Evolutionary conservation across 2,797 vertebrate genomes (phyloP).

Genomic region (Todus mexicanus): DNA sequence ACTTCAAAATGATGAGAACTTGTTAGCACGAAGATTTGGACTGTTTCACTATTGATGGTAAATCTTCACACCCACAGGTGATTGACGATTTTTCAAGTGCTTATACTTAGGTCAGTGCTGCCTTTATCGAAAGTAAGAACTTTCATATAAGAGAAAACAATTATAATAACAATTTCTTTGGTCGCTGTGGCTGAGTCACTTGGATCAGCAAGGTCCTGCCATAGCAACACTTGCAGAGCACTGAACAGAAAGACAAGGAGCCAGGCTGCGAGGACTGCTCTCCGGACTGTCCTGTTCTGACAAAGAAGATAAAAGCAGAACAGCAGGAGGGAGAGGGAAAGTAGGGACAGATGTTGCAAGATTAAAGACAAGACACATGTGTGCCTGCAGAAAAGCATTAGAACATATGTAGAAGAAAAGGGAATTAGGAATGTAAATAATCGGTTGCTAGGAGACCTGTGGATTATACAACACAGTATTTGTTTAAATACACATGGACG

Average conservation of each 20-base stretch:
- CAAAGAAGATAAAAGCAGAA: not conserved
- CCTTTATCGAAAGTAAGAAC: not conserved
- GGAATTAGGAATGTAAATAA: constrained; percentile 1
- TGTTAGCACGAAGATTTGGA: not conserved
- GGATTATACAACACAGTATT: not conserved
- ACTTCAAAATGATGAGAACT: not conserved
- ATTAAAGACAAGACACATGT: not conserved
- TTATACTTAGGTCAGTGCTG: not conserved
- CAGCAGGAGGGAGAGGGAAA: not conserved
- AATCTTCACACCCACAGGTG: not conserved
- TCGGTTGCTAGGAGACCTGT: not conserved
- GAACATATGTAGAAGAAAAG: not conserved
- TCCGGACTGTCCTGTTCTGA: not conserved
- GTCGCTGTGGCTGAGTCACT: not conserved
- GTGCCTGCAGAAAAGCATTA: not conserved
- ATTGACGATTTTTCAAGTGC: not conserved
- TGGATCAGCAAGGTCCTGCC: not conserved
- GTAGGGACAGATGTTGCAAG: not conserved
- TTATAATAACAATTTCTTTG: not conserved
- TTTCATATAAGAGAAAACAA: not conserved
- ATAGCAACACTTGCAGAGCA: not conserved
- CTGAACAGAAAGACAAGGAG: not conserved
- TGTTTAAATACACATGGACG: not conserved
- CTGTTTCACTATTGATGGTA: not conserved
- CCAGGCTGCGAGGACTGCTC: not conserved